Base-by-base conservation (phyloP, 2,113 vertebrate genomes). In the Neodon shergylaensis region DNA sequence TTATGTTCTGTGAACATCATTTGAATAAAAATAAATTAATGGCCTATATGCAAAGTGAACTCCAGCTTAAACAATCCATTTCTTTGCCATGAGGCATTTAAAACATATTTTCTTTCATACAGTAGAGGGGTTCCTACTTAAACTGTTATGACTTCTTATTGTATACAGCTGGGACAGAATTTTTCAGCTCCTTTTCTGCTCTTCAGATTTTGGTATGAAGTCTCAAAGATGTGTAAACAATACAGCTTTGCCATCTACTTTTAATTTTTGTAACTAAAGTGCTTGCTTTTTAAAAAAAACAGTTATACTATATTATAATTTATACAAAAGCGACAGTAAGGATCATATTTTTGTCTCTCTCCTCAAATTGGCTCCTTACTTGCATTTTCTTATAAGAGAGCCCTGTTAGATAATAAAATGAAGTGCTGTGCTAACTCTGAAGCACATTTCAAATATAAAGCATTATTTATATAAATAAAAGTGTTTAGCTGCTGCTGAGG, bases 351-450 rank as follows among this genome's bases (percentile, higher is more conserved):
- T 92, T 28, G 77, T 39, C 58, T 86, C 87, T 87, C 49, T 83
- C 49, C 78, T 91, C 88, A 66, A 85, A 44, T 92, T 79, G 88
- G 52, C 78, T 86, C 26, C 28, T n/a, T 54, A 65, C 58, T 81
- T 97, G 81, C 36, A 77, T 83, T 96, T 95, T 52, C 79, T 95
- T 72, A 73, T 33, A 66, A 47, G 58, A 84, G 87, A 82, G 58
- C 19, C 47, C 72, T 58, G 39, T 24, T 39, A 95, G 70, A 52
- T 13, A 66, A 85, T 73, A 77, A 83, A 88, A 81, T 31, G 31
- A 92, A 85, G 74, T 19, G 33, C 49, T 70, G 17, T 4, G 10
- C 65, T 85, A 74, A 82, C 10, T 24, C 42, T 1, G n/a, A 87
- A 58, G 47, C n/a, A 39, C 13, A 36, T 94, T 86, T 96, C 76